Evolutionary conservation across 2,797 vertebrate genomes (phyloP).

Genomic region (Typhlichthys eigenmanni): DNA sequence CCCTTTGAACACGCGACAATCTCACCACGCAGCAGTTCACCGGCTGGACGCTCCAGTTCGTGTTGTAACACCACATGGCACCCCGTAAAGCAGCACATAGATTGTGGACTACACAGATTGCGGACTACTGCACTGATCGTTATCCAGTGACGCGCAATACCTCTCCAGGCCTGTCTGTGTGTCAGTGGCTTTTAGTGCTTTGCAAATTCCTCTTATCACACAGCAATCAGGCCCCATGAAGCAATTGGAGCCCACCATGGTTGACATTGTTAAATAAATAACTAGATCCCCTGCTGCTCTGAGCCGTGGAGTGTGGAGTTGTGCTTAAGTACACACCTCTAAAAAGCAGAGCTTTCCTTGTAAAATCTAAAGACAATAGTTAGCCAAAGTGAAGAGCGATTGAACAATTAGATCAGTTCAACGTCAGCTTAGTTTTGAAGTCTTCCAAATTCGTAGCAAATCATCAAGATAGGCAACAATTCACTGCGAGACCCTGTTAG

Average conservation of each 20-base stretch:
- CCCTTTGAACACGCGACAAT: conserved; percentile 36
- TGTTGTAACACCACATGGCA: conserved; percentile 44
- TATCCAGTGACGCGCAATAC: conserved; percentile 2
- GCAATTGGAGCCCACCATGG: conserved; percentile 12
- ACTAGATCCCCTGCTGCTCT: no score
- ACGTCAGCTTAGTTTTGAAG: no score
- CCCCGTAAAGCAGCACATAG: conserved; percentile 42
- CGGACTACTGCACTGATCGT: conserved; percentile 25
- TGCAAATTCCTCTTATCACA: conserved; percentile 51
- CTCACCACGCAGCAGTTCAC: conserved; percentile 47
- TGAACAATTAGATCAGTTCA: no score
- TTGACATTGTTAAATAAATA: conserved; percentile 27
- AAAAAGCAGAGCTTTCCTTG: conserved; percentile 14
- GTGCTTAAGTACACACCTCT: conserved; percentile 4
- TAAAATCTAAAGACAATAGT: conserved; percentile 36
- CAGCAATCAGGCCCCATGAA: conserved; percentile 41
- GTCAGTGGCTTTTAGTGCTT: conserved; percentile 48
- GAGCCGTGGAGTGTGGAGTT: conserved; percentile 19
- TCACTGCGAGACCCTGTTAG: no score
- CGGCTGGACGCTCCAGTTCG: conserved; percentile 29
- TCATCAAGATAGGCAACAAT: no score
- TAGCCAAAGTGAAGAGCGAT: no score
- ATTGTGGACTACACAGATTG: conserved; percentile 22
- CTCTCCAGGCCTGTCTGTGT: conserved; percentile 21
- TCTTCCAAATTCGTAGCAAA: no score